Percentiles rank a stretch among this genome's conserved stretches.
Evolutionary conservation across 2,113 vertebrate species (phyloP).

Genomic region (Psittacara wagleri): DNA sequence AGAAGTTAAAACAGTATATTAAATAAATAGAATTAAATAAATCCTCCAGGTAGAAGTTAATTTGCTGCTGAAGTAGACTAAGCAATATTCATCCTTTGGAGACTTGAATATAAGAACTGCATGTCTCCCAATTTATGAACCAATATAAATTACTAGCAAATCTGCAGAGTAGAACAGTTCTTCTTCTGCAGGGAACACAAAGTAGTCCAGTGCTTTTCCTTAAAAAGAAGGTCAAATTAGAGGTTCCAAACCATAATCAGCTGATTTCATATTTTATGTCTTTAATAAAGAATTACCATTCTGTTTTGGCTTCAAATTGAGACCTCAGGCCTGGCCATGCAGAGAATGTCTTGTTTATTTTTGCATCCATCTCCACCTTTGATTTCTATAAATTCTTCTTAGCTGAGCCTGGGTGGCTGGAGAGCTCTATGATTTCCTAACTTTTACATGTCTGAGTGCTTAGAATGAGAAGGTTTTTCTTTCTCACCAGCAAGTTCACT

Average conservation of each 20-base stretch:
- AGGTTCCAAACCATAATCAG: neutral
- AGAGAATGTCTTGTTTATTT: neutral
- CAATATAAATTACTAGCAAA: neutral
- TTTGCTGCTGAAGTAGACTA: neutral
- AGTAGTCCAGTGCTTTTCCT: neutral
- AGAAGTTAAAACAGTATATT: neutral
- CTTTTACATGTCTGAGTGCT: neutral
- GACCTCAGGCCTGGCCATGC: neutral
- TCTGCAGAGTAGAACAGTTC: neutral
- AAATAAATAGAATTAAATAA: neutral
- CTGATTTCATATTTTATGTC: neutral
- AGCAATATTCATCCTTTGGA: neutral
- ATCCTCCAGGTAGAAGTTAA: neutral
- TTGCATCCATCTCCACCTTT: neutral
- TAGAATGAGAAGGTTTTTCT: neutral
- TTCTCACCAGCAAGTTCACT: neutral
- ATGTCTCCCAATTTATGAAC: neutral
- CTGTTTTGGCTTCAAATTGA: neutral
- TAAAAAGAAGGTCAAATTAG: neutral
- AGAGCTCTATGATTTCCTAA: neutral
- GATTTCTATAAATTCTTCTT: neutral
- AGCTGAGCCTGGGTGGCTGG: neutral
- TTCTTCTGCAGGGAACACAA: neutral
- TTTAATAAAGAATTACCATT: neutral
- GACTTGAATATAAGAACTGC: neutral